phyloP scores from a whole-genome alignment of 1,140 invertebrate genomes.

The Psilanteris sp. region DNA sequence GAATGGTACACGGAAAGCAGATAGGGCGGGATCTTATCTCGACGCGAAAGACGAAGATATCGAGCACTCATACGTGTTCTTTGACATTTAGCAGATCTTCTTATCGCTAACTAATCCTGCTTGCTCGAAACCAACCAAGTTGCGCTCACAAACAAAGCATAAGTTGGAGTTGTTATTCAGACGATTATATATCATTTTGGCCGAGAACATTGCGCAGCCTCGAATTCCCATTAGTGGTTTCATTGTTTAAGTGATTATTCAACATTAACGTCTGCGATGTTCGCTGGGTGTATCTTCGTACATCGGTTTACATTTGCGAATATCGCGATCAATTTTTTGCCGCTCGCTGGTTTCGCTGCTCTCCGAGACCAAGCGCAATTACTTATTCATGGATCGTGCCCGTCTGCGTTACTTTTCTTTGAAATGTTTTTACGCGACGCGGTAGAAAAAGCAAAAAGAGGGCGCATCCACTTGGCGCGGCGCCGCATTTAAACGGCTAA shows the following conservation, averaged over 20 bases:
- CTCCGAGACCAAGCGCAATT: constrained; percentile 18
- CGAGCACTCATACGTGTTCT: constrained; percentile 39
- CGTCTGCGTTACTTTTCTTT: constrained; percentile 40
- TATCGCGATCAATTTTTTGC: constrained; percentile 6
- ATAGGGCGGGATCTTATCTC: constrained; percentile 31
- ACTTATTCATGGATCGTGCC: constrained; percentile 43
- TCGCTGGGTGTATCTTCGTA: neutral
- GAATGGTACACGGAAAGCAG: constrained; percentile 20
- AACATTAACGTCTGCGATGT: neutral
- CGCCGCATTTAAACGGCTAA: constrained; percentile 56
- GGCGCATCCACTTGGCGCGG: constrained; percentile 28
- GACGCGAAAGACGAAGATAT: constrained; percentile 26
- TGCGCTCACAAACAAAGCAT: constrained; percentile 12
- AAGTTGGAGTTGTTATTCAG: constrained; percentile 15
- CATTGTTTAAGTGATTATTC: constrained; percentile 3
- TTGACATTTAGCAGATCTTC: constrained; percentile 54
- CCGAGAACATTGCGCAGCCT: constrained; percentile 1
- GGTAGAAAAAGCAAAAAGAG: constrained; percentile 15
- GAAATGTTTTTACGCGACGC: constrained; percentile 25
- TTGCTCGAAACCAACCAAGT: constrained; percentile 26
- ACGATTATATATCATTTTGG: constrained; percentile 39
- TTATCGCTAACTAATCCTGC: constrained; percentile 51
- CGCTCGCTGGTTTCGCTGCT: neutral
- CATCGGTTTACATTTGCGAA: constrained; percentile 2
- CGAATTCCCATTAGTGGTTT: constrained; percentile 13